Evolutionary conservation across 2,888 invertebrate genomes (phyloP).

Genomic region (Aradus depressus): DNA sequence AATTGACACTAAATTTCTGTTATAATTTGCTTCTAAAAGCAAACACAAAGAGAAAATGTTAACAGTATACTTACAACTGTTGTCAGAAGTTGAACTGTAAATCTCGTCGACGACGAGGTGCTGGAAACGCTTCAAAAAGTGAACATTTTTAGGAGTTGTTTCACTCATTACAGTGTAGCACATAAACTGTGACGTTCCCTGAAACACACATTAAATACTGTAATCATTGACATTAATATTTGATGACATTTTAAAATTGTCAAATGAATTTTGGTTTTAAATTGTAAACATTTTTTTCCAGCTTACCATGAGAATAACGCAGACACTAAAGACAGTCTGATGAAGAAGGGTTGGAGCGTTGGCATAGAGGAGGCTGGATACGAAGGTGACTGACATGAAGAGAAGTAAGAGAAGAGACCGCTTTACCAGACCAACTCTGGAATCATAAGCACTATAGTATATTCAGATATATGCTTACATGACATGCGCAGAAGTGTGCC

Average conservation of each 20-base stretch:
- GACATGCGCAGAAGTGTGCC: no score
- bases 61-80: conserved; percentile 34
- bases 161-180: conserved; percentile 50
- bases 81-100: conserved; percentile 41
- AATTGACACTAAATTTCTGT: no score
- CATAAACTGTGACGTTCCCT: conserved; percentile 50
- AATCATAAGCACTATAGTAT: no score
- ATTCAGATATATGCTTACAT: no score
- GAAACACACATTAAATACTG: conserved; percentile 30
- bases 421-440: conserved; percentile 49
- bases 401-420: conserved; percentile 49
- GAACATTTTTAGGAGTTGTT: conserved; percentile 32
- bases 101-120: conserved; percentile 38
- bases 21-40: neutral
- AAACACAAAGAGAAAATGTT: neutral
- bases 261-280: neutral
- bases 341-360: conserved; percentile 49
- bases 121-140: conserved; percentile 35
- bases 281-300: neutral
- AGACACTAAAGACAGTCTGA: conserved; percentile 65
- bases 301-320: conserved; percentile 58
- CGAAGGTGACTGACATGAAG: conserved; percentile 47
- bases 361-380: conserved; percentile 52
- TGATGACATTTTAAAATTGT: neutral
- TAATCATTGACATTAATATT: neutral